Evolutionary conservation across 1,140 invertebrate genomes (phyloP), one percentile per base, ranked within the genome.

Genomic region (Dendrolimus punctatus): DNA sequence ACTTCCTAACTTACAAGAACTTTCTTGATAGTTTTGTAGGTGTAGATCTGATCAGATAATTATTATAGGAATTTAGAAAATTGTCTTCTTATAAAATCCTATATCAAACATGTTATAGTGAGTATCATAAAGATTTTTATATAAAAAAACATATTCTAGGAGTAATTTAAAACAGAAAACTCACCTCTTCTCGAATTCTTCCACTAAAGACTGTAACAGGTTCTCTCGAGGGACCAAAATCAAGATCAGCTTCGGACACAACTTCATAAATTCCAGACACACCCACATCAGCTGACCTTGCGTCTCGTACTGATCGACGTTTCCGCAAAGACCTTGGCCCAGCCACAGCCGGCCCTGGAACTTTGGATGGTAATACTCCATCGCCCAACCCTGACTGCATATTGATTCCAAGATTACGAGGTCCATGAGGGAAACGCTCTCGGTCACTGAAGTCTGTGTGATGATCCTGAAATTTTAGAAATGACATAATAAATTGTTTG

Each of bases 181-280:
- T 60, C 58, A 96, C 93, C 79, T 96, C 95, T 76, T 95, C 93
- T 41, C 92, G 89, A 74, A 96, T 96, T 71, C 93, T 90, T 37
- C 95, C 96, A 77, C 95, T 93, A 79, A 96, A 96, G 0, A 95
- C 93, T 6, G 94, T 95, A 0, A 95, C 94, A 0, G 94, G 91
- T 80, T 96, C 94, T 23, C 89, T 89, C 60, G 96, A 94, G 0
- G 95, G 94, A 64, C 93, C 95, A 76, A 97, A 98, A n/a, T 94
- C 95, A 23, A 98, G 84, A 79, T 98, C 96, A 7, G 95, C 94
- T 80, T 96, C 95, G 4, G 95, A 96, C 38, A 97, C 96, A n/a
- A 98, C 95, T 62, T 96, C 94, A 78, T 95, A 97, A 42, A 95
- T 90, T 3, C 94, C 95, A 61, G 91, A 94, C 9, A 96, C 95